Conservation (phyloP, 2,113 vertebrate species). For the Gila orcuttii region DNA sequence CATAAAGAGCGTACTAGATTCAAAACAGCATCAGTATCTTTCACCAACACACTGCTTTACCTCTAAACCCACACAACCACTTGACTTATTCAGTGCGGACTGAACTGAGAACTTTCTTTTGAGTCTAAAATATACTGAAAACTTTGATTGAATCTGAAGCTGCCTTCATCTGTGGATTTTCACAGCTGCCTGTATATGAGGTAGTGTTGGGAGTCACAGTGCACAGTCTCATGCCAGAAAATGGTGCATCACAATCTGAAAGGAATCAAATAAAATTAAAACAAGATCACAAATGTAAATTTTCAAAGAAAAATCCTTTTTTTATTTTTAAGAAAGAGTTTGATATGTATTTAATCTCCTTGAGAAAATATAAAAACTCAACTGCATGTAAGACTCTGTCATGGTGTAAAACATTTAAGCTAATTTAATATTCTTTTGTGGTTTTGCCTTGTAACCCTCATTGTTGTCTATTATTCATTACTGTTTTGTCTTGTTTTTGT, state of each 20-base stretch:
- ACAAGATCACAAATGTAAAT: no score
- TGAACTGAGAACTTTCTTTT: not conserved
- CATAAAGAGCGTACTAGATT: not conserved
- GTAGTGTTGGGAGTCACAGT: not conserved
- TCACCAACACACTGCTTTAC: not conserved
- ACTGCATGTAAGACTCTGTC: no score
- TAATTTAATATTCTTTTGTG: no score
- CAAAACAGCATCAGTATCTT: not conserved
- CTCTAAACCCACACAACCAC: slow-evolving; percentile 1
- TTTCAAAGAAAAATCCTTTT: no score
- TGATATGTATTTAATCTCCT: no score
- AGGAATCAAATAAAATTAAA: not conserved
- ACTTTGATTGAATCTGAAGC: slow-evolving; percentile 19
- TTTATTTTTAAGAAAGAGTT: no score
- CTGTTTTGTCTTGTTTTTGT: no score
- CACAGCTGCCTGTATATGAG: not conserved
- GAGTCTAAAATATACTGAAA: not conserved
- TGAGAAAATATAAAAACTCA: no score
- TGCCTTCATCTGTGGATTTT: not conserved
- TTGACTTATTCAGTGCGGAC: not conserved
- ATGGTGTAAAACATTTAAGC: no score
- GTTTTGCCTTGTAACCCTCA: no score
- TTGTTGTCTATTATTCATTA: no score
- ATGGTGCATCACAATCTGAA: not conserved
- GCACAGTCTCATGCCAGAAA: not conserved